phyloP scores from a whole-genome alignment of 2,797 vertebrate genomes.

The Dicrostonyx torquatus region DNA sequence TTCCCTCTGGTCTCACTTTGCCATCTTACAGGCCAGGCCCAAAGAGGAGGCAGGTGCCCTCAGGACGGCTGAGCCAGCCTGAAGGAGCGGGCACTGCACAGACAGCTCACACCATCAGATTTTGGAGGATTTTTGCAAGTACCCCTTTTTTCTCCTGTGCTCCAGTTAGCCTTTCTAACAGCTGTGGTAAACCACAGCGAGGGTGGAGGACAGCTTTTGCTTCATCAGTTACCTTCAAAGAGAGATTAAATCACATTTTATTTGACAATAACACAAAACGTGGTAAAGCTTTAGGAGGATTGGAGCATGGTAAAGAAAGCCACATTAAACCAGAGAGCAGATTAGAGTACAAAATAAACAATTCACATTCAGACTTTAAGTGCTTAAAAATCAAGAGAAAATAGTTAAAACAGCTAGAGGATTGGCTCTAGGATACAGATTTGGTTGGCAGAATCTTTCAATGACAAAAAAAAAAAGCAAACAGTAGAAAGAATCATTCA shows the following conservation, averaged over 20 bases:
- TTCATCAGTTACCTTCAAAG: slow-evolving; percentile 79
- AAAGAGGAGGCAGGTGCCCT: neutral
- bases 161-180: slow-evolving; percentile 69
- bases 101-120: neutral
- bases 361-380: slow-evolving; percentile 1
- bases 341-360: slow-evolving; percentile 59
- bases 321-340: slow-evolving; percentile 51
- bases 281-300: slow-evolving; percentile 44
- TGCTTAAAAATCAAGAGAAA: slow-evolving; percentile 27
- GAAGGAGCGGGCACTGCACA: neutral
- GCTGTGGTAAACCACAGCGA: slow-evolving; percentile 66
- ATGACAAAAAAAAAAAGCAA: neutral
- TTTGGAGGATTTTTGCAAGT: slow-evolving; percentile 14
- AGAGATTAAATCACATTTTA: slow-evolving; percentile 49
- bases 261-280: slow-evolving; percentile 68
- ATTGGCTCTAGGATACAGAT: neutral
- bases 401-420: neutral
- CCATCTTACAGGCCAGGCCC: neutral
- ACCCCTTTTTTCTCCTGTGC: neutral
- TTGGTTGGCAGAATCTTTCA: neutral
- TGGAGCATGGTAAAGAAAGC: slow-evolving; percentile 44
- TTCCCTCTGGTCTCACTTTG: neutral
- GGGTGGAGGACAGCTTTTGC: slow-evolving; percentile 55
- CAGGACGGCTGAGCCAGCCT: neutral
- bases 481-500: neutral